Base-by-base conservation (phyloP, 2,113 vertebrate species). In the Boleophthalmus pectinirostris region DNA sequence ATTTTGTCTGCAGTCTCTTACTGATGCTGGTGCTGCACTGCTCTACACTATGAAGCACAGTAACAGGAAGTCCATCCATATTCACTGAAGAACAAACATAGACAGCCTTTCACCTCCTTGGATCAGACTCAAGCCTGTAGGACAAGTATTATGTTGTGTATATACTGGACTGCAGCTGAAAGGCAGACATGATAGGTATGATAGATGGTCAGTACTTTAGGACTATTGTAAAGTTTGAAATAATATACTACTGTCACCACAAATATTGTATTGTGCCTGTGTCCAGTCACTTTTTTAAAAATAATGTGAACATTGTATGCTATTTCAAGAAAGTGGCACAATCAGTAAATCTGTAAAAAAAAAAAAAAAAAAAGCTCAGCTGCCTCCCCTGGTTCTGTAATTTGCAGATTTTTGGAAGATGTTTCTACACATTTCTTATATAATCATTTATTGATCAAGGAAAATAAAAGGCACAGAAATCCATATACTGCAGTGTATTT, bases 31-130 rank as follows among this genome's bases (percentile, higher is more conserved):
- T 6, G 91, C 92, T 14, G 91, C n/a, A 0, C 84, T 93, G 75
- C 77, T 93, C 70, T 92, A 90, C 80, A 35, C 51, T 46, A 90
- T 92, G 89, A 93, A 92, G 77, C 86, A 89, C 70, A 76, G 85
- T 82, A 91, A 90, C 86, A 90, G 82, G 69, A 90, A 75, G 71
- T 83, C 84, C 25, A 87, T 87, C 63, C 16, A 33, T 61, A 33
- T 61, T 80, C 75, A 23, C 53, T 70, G 63, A 83, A 84, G 83
- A 65, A 70, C 85, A 61, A 71, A 73, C 0, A 70, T 24, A 20
- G 66, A 56, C 51, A 13, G 38, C 53, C 66, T 76, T 78, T 83
- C 11, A 65, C 66, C 67, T 72, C 18, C 0, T 45, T 78, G 66
- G 69, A 85, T 58, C 35, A 43, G 66, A 18, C 53, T 78, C 35